Conservation (phyloP, 1,140 invertebrate species). For the Galleria mellonella region DNA sequence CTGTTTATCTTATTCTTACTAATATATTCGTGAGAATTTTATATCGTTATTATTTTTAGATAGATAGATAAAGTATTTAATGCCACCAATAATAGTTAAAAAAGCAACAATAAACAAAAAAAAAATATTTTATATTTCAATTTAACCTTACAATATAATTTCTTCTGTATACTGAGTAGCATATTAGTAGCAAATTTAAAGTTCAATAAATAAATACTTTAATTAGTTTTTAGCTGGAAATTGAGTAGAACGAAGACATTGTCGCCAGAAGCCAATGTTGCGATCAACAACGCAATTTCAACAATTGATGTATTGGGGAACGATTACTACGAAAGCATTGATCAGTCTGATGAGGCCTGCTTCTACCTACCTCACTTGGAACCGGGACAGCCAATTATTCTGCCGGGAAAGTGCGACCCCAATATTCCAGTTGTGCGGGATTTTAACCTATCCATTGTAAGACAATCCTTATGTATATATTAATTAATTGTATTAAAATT, state of each 20-base stretch:
- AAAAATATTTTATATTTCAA: too few relatives aligned
- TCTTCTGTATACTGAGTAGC: too few relatives aligned
- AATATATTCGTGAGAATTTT: too few relatives aligned
- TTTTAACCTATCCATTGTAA: conserved; percentile 27
- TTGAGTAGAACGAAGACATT: conserved; percentile 24
- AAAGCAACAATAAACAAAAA: too few relatives aligned
- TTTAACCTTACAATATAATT: too few relatives aligned
- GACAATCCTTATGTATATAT: too few relatives aligned
- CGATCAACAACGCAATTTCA: conserved; percentile 30
- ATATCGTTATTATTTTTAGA: too few relatives aligned
- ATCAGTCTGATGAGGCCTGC: conserved; percentile 38
- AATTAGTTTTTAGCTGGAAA: conserved; percentile 42
- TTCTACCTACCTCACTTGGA: conserved; percentile 14
- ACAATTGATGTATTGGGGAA: conserved; percentile 29
- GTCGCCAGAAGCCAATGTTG: not conserved
- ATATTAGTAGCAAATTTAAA: too few relatives aligned
- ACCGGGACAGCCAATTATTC: conserved; percentile 16
- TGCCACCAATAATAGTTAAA: too few relatives aligned
- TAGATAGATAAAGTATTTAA: too few relatives aligned
- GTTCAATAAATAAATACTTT: not conserved
- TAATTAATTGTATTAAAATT: too few relatives aligned
- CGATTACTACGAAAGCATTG: conserved; percentile 31
- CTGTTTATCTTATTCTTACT: too few relatives aligned
- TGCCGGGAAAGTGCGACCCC: conserved; percentile 31
- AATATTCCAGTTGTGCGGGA: conserved; percentile 23